Percentiles rank a stretch among this genome's conserved stretches.
phyloP scores from a whole-genome alignment of 2,113 vertebrate genomes.

The Cavia porcellus region DNA sequence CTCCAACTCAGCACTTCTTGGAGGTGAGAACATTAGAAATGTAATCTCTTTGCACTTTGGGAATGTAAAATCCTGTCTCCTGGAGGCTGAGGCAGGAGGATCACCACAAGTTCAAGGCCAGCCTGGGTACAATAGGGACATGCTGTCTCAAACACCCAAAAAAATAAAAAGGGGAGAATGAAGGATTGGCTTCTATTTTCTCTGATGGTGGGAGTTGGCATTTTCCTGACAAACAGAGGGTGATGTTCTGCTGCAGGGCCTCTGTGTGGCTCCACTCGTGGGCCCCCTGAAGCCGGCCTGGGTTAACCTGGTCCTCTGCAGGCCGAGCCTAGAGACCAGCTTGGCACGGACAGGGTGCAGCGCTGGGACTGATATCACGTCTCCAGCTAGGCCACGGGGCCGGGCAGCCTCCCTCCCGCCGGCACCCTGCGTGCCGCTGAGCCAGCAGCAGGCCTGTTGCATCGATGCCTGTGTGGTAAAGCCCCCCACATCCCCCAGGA shows the following conservation, averaged over 20 bases:
- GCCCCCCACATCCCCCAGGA: background rate
- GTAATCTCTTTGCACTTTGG: background rate
- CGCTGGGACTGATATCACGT: background rate
- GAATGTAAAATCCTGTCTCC: too few relatives aligned
- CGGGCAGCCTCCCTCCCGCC: background rate
- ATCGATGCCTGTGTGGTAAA: too few relatives aligned
- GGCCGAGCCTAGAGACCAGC: background rate
- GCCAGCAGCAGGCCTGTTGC: too few relatives aligned
- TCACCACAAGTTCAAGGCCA: background rate
- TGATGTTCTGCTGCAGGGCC: background rate
- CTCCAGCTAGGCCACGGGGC: background rate
- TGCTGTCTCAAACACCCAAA: background rate
- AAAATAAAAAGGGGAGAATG: background rate
- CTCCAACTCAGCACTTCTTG: background rate
- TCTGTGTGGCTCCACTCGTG: background rate
- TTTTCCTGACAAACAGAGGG: background rate
- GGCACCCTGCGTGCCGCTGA: background rate
- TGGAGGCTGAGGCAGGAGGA: background rate
- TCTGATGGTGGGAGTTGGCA: background rate
- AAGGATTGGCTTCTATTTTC: background rate
- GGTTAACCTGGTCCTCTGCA: background rate
- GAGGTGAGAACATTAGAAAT: background rate
- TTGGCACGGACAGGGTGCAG: background rate
- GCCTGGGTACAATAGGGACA: background rate
- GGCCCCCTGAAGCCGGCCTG: background rate